Evolutionary conservation across 2,113 vertebrate species (phyloP).

Genomic region (Podiceps cristatus): DNA sequence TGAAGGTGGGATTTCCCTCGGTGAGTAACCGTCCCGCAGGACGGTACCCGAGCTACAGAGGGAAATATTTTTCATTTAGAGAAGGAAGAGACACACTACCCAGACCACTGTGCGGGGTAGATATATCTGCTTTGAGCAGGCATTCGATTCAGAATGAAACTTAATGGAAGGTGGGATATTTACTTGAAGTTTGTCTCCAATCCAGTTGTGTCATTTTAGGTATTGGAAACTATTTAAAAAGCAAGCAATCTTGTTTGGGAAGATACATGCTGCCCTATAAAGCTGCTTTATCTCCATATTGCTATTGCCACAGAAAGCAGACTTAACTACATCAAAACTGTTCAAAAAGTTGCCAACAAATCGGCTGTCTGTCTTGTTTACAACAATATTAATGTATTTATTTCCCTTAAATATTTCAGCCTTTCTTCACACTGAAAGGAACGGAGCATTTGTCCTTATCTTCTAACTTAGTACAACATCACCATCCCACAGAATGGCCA

Average conservation of each 20-base stretch:
- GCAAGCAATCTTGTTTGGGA: background rate
- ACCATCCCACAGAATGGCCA: background rate
- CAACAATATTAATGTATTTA: background rate
- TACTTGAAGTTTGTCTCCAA: background rate
- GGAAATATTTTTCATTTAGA: background rate
- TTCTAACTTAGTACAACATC: background rate
- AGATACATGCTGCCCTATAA: background rate
- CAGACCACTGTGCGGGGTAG: background rate
- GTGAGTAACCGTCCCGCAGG: background rate
- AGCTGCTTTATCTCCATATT: background rate
- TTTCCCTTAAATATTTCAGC: background rate
- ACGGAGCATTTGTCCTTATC: background rate
- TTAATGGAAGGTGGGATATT: background rate
- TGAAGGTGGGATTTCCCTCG: background rate
- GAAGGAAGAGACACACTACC: background rate
- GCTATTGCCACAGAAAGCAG: background rate
- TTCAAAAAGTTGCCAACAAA: background rate
- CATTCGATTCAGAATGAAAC: background rate
- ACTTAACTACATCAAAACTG: background rate
- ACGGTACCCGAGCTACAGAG: background rate
- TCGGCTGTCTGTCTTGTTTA: background rate
- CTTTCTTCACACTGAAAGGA: background rate
- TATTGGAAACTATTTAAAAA: background rate
- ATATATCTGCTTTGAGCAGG: background rate
- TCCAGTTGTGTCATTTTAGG: background rate